Evolutionary conservation across 1,140 invertebrate genomes (phyloP), one percentile per base, ranked within the genome.

Genomic region (Meloidogyne floridensis): DNA sequence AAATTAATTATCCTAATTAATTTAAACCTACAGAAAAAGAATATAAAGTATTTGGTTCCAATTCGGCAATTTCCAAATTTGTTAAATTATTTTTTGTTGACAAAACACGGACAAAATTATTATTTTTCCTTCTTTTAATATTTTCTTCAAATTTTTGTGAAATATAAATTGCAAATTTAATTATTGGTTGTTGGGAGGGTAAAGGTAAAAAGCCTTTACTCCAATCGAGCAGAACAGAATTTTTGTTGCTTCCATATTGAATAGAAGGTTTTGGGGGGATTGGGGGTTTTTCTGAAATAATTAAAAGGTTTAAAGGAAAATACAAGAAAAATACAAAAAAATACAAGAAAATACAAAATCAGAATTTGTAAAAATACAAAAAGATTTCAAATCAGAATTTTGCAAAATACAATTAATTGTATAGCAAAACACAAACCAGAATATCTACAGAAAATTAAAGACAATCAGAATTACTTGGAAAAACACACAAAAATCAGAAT

Each of bases 111-210:
- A 10, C 20, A 42, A 43, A 43, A 54, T 42, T 42, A 9, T 75
- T 20, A 5, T 53, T 75, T 4, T 10, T 8, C 42, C 20, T 47
- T 65, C 11, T 65, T 69, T 87, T 77, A 86, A 87, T 54, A 42
- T 42, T 47, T 89, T 87, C 47, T 77, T 80, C 51, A 81, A 72
- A 7, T 87, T 89, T 32, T 78, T 87, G 79, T 81, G 83, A 81
- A 73, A 89, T 73, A 53, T 87, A 53, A 47, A 88, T 82, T 5
- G 89, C 84, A 81, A 86, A 89, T 43, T 84, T 80, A 10, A 87
- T 53, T 47, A 89, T 84, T n/a, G 88, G 88, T 53, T 82, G 80
- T 80, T 89, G 89, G 10, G 88, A 89, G n/a, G 32, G 72, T 4
- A 7, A 65, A 65, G 56, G 56, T 5, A n/a, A 65, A 65, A n/a